A percentile compares a stretch with the other conserved stretches of the same genome.
Evolutionary conservation across 2,888 invertebrate species (phyloP).

Genomic region (Lacanobia oleracea): DNA sequence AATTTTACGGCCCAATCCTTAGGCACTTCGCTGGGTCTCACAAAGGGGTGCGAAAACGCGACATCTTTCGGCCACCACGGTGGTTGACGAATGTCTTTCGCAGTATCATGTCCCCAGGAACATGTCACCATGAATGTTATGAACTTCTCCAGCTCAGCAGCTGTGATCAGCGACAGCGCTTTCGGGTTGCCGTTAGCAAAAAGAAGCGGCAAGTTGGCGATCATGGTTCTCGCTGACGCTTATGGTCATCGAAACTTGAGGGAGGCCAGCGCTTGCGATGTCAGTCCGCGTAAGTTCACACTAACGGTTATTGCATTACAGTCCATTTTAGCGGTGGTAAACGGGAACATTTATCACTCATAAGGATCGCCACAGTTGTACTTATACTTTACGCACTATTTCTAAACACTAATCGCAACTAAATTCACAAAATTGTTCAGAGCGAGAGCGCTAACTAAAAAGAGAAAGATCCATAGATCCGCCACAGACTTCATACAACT

Average conservation of each 20-base stretch:
- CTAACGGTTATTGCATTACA: conserved; percentile 80
- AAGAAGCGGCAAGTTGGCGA: conserved; percentile 93
- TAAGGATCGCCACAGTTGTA: conserved; percentile 64
- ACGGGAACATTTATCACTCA: conserved; percentile 72
- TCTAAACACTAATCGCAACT: conserved; percentile 67
- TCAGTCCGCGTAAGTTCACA: conserved; percentile 76
- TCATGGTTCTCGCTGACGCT: conserved; percentile 89
- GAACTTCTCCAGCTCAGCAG: conserved; percentile 92
- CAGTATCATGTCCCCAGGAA: conserved; percentile 92
- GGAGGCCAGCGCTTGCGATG: conserved; percentile 84
- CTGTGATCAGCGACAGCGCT: conserved; percentile 91
- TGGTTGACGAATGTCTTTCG: conserved; percentile 90
- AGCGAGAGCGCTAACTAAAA: conserved; percentile 81
- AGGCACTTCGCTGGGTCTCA: conserved; percentile 85
- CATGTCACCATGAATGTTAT: conserved; percentile 94
- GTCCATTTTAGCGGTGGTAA: conserved; percentile 72
- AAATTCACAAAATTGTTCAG: conserved; percentile 75
- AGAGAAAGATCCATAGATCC: conserved; percentile 80
- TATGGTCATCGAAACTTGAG: conserved; percentile 86
- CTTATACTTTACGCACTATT: conserved; percentile 51
- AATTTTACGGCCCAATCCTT: conserved; percentile 91
- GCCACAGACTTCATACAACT: conserved; percentile 69
- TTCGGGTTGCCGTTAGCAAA: conserved; percentile 94
- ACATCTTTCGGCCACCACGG: conserved; percentile 94
- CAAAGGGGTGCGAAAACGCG: conserved; percentile 92